These are phyloP conservation scores for Meta bourneti DNA, from an alignment of 2,888 invertebrate species.

Conservation along the genomic window DNA sequence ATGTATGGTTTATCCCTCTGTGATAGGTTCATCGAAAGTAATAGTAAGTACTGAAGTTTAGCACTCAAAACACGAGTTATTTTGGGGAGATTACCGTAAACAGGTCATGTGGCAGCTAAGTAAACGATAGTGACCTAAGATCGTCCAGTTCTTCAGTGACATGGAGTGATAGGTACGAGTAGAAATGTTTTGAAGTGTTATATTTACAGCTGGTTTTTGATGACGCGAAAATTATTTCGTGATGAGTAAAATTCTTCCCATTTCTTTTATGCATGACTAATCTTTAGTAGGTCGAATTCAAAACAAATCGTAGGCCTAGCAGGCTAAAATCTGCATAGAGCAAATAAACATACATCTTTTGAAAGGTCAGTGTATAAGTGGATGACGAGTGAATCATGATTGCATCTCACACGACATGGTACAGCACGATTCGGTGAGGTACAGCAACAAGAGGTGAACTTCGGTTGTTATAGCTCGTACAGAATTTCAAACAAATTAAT, in stretches of 20 bases:
- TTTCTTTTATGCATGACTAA: neutral
- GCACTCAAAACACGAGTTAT: neutral
- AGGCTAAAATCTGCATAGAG: neutral
- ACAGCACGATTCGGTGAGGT: no score
- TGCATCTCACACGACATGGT: no score
- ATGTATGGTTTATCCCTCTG: no score
- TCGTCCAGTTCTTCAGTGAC: neutral
- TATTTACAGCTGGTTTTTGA: slow-evolving; percentile 8
- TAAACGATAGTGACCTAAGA: slow-evolving; percentile 39
- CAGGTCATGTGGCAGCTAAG: slow-evolving; percentile 8
- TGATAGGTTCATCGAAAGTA: no score
- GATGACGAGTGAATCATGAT: no score
- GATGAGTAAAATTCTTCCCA: neutral
- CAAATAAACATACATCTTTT: no score
- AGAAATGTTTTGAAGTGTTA: slow-evolving; percentile 12
- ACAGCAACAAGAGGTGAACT: no score
- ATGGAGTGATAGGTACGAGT: neutral
- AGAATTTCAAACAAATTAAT: no score
- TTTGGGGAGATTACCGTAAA: slow-evolving; percentile 4
- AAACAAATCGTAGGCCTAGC: neutral
- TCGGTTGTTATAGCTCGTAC: no score
- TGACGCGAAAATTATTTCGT: slow-evolving; percentile 8
- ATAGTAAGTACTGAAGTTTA: neutral
- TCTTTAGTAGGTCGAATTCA: neutral
- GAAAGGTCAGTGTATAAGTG: no score